These are phyloP conservation scores for Ennomos quercinarius DNA, from an alignment of 2,888 invertebrate species.

Conservation along the genomic window DNA sequence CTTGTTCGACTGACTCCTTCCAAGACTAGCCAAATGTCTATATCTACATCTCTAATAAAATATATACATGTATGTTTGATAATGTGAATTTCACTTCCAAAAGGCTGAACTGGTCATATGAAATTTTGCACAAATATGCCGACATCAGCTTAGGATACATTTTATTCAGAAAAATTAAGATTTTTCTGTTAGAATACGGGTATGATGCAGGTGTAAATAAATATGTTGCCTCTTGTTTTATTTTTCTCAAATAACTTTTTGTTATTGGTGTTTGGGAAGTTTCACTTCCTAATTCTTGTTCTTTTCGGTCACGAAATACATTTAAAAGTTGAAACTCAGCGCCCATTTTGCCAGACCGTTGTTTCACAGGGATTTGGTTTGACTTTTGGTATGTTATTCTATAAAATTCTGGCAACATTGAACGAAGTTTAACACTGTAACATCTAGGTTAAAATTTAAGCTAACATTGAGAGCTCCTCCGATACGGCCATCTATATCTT, in stretches of 20 bases:
- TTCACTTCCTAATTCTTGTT: slow-evolving; percentile 32
- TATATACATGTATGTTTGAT: no score
- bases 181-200: no score
- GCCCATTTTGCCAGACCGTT: slow-evolving; percentile 41
- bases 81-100: no score
- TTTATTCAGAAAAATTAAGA: no score
- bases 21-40: no score
- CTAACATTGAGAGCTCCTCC: slow-evolving; percentile 15
- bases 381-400: slow-evolving; percentile 40
- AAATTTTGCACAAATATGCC: no score
- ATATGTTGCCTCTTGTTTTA: slow-evolving; percentile 18
- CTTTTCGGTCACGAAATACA: slow-evolving; percentile 37
- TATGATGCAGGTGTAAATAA: not conserved
- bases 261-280: slow-evolving; percentile 29
- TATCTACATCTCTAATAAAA: no score
- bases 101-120: no score
- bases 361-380: slow-evolving; percentile 41
- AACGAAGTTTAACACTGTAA: slow-evolving; percentile 39
- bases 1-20: no score
- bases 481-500: slow-evolving; percentile 35
- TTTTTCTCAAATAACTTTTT: slow-evolving; percentile 29
- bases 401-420: slow-evolving; percentile 39
- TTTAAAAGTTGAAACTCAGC: slow-evolving; percentile 42
- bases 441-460: slow-evolving; percentile 38
- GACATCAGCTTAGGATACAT: no score